Conservation (phyloP, 2,113 vertebrate genomes). For the Taxidea taxus region DNA sequence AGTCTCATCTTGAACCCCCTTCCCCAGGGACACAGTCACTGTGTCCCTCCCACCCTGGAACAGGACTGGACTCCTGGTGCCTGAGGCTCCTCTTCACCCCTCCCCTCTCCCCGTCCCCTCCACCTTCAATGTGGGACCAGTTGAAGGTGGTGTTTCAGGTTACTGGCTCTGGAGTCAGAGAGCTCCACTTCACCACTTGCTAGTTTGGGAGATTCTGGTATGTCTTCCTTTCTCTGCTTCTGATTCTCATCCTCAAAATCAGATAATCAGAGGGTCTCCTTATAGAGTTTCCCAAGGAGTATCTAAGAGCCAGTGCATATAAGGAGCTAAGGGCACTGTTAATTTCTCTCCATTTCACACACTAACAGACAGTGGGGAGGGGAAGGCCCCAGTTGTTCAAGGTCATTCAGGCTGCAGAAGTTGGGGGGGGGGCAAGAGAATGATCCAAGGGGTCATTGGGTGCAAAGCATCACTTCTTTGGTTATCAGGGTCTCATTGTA, state of each 20-base stretch:
- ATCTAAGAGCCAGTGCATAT: not conserved
- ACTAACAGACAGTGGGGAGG: not conserved
- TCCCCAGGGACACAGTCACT: not conserved
- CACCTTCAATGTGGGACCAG: not conserved
- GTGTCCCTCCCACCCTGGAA: not conserved
- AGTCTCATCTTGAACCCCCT: not conserved
- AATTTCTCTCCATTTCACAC: not conserved
- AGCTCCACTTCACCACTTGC: not conserved
- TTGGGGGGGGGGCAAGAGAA: not conserved
- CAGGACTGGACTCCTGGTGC: not conserved
- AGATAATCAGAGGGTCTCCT: not conserved
- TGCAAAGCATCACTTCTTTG: no score
- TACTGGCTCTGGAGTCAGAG: not conserved
- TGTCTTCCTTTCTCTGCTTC: not conserved
- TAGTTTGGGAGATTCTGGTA: not conserved
- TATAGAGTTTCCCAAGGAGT: not conserved
- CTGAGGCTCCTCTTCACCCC: not conserved
- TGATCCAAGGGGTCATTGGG: not conserved
- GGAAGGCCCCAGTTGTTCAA: not conserved
- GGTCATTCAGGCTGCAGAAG: not conserved
- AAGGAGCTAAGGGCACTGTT: not conserved
- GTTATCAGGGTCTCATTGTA: not conserved
- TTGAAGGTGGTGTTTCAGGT: not conserved
- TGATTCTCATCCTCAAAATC: not conserved
- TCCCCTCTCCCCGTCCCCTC: not conserved